Conservation (phyloP, 2,113 vertebrate genomes). For the Embiotoca jacksoni region DNA sequence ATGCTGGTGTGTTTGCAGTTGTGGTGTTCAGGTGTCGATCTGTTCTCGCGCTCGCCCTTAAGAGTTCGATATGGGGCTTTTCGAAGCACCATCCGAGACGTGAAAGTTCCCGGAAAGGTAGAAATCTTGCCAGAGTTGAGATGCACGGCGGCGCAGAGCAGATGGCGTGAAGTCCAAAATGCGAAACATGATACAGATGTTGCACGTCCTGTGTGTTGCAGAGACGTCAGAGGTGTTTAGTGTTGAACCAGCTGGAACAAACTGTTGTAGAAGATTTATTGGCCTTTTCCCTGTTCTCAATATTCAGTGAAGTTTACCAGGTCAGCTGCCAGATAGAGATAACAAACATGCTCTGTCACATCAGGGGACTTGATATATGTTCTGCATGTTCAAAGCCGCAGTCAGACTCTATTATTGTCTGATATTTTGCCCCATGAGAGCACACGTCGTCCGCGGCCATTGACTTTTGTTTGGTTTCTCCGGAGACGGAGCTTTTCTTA, state of each 20-base stretch:
- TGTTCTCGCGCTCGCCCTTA: not conserved
- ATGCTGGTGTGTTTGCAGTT: constrained; percentile 28
- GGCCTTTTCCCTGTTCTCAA: not conserved
- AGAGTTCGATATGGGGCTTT: not conserved
- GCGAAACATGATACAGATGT: constrained; percentile 34
- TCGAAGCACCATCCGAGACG: not conserved
- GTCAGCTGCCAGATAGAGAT: constrained; percentile 20
- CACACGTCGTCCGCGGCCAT: constrained; percentile 37
- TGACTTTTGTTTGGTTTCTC: constrained; percentile 31
- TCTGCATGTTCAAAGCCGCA: not conserved
- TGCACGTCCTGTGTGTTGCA: constrained; percentile 18
- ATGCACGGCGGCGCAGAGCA: not conserved
- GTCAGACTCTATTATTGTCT: constrained; percentile 19
- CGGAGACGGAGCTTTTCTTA: constrained; percentile 44
- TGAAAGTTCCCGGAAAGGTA: not conserved
- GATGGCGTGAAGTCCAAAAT: constrained; percentile 11
- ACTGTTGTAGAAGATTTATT: constrained; percentile 14
- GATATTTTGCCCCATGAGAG: constrained; percentile 13
- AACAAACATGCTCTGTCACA: constrained; percentile 7
- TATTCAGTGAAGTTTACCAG: constrained; percentile 17
- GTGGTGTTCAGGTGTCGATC: not conserved
- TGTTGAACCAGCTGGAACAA: constrained; percentile 17
- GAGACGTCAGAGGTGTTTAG: constrained; percentile 41
- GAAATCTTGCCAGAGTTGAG: constrained; percentile 8
- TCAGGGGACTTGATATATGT: not conserved